Percentiles rank a stretch among this genome's conserved stretches.
Evolutionary conservation across 2,888 invertebrate genomes (phyloP).

Genomic region (Achlya flavicornis): DNA sequence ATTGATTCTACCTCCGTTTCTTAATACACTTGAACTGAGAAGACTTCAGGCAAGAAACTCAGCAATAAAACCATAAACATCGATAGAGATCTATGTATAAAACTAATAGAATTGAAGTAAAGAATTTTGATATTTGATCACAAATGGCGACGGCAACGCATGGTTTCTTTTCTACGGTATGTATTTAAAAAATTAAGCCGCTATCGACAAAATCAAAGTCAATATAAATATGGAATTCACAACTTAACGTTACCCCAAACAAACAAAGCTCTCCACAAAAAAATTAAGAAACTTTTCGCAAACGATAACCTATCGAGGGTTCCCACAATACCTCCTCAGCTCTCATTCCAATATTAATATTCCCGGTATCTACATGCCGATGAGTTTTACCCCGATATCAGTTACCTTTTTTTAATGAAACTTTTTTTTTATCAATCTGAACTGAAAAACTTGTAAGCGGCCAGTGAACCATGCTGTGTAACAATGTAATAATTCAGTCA

Average conservation of each 20-base stretch:
- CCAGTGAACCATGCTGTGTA: background rate
- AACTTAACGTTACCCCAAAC: background rate
- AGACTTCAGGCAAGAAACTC: too few relatives aligned
- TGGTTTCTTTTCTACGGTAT: background rate
- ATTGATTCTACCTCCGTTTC: too few relatives aligned
- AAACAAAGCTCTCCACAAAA: conserved; percentile 12
- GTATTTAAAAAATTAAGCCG: background rate
- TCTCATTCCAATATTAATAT: conserved; percentile 76
- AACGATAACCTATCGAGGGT: conserved; percentile 41
- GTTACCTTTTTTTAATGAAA: conserved; percentile 41
- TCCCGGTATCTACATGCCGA: conserved; percentile 54
- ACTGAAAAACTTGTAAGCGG: conserved; percentile 4
- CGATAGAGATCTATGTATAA: too few relatives aligned
- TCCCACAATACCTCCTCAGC: conserved; percentile 45
- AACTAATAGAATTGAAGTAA: too few relatives aligned
- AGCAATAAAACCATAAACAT: too few relatives aligned
- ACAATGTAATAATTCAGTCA: background rate
- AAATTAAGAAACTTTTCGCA: conserved; percentile 36
- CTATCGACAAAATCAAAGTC: background rate
- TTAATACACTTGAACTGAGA: too few relatives aligned
- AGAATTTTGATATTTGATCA: too few relatives aligned
- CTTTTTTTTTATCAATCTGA: conserved; percentile 28
- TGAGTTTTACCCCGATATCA: conserved; percentile 52
- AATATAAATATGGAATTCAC: background rate
- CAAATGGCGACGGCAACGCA: background rate